Conservation (phyloP, 2,888 invertebrate genomes). For the Synanthedon formicaeformis region DNA sequence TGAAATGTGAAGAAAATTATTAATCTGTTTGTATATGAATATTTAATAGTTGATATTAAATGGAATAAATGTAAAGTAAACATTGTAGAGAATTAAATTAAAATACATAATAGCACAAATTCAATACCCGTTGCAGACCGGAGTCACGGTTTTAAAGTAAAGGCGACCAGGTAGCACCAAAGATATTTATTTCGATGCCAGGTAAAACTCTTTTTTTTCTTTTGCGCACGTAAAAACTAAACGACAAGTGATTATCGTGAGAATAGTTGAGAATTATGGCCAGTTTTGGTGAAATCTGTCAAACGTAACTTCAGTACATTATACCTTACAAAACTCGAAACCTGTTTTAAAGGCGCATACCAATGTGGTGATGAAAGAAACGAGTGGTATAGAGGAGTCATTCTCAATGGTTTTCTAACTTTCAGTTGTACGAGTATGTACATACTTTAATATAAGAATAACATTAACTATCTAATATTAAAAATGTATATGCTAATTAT, state of each 20-base stretch:
- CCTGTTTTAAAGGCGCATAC: slow-evolving; percentile 10
- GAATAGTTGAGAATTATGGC: slow-evolving; percentile 8
- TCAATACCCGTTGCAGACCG: background rate
- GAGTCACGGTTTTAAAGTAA: background rate
- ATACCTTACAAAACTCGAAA: slow-evolving; percentile 1
- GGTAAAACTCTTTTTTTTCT: background rate
- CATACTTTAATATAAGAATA: no score
- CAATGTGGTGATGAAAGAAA: slow-evolving; percentile 12
- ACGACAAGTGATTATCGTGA: slow-evolving; percentile 12
- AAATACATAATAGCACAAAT: background rate
- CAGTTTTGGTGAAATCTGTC: slow-evolving; percentile 6
- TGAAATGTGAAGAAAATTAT: no score
- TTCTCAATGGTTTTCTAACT: no score
- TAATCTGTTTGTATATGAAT: no score
- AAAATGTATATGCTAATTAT: no score
- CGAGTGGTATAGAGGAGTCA: background rate
- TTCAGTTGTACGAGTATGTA: no score
- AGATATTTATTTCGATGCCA: no score
- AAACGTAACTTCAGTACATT: background rate
- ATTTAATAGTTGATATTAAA: no score
- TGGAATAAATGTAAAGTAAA: no score
- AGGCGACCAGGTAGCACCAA: background rate
- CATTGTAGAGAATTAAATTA: no score
- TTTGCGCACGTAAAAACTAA: slow-evolving; percentile 9
- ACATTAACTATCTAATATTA: no score